A percentile compares a stretch with the other conserved stretches of the same genome.
Evolutionary conservation across 2,113 vertebrate genomes (phyloP).

Genomic region (Lasiurus cinereus): DNA sequence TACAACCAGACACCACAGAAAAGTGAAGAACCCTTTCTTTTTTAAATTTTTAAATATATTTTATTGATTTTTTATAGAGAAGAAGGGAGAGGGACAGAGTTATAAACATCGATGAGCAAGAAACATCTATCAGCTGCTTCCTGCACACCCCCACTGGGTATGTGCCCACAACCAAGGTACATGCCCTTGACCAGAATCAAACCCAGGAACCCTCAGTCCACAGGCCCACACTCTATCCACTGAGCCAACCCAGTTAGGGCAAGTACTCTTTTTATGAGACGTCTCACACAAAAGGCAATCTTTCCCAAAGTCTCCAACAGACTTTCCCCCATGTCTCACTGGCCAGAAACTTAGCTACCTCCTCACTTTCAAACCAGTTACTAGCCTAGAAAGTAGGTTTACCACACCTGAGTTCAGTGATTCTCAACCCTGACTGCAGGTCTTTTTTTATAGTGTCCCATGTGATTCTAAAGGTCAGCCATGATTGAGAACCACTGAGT

Average conservation of each 20-base stretch:
- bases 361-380: not conserved
- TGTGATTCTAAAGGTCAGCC: not conserved
- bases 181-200: too few species aligned
- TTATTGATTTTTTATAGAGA: too few species aligned
- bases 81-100: too few species aligned
- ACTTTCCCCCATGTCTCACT: not conserved
- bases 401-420: not conserved
- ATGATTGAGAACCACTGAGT: not conserved
- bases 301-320: not conserved
- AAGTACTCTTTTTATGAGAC: not conserved
- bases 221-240: too few species aligned
- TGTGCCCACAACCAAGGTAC: too few species aligned
- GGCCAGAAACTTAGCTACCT: not conserved
- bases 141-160: too few species aligned
- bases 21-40: not conserved
- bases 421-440: accelerated
- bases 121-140: too few species aligned
- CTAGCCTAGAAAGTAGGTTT: not conserved
- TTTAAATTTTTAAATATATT: too few species aligned
- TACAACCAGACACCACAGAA: not conserved
- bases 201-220: too few species aligned
- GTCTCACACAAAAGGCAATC: not conserved
- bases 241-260: too few species aligned
- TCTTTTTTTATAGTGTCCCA: not conserved
- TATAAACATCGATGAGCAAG: too few species aligned